These are phyloP conservation scores for Heliconius ismenius DNA, from an alignment of 2,888 invertebrate genomes.

Conservation along the genomic window DNA sequence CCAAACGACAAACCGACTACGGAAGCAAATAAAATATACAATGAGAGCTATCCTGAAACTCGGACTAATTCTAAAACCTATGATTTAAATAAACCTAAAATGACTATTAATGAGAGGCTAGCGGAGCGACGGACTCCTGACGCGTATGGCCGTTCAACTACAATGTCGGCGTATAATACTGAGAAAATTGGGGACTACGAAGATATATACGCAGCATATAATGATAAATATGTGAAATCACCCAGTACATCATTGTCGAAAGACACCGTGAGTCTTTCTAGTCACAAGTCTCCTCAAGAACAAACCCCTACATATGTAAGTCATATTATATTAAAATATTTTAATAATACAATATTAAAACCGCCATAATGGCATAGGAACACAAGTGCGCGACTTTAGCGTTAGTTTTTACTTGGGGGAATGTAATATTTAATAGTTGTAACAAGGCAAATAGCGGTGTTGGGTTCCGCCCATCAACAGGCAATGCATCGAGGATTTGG, in stretches of 20 bases:
- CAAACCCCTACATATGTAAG: constrained; percentile 61
- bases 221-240: constrained; percentile 82
- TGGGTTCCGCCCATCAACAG: too few relatives aligned
- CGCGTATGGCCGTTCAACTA: constrained; percentile 87
- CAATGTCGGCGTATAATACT: constrained; percentile 70
- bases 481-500: too few relatives aligned
- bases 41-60: constrained; percentile 57
- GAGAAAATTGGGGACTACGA: constrained; percentile 86
- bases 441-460: too few relatives aligned
- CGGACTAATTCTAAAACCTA: constrained; percentile 53
- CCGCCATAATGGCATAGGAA: too few relatives aligned
- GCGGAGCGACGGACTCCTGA: constrained; percentile 90
- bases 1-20: constrained; percentile 46
- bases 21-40: constrained; percentile 45
- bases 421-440: too few relatives aligned
- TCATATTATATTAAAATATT: constrained; percentile 38
- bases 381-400: too few relatives aligned
- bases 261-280: constrained; percentile 61
- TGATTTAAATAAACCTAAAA: constrained; percentile 54
- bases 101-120: constrained; percentile 65
- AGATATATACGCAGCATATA: constrained; percentile 84
- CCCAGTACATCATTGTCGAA: constrained; percentile 76
- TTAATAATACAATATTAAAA: not conserved
- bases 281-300: constrained; percentile 64
- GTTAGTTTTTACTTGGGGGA: too few relatives aligned